Conservation (phyloP, 2,113 vertebrate genomes). For the Donacobius atricapilla region DNA sequence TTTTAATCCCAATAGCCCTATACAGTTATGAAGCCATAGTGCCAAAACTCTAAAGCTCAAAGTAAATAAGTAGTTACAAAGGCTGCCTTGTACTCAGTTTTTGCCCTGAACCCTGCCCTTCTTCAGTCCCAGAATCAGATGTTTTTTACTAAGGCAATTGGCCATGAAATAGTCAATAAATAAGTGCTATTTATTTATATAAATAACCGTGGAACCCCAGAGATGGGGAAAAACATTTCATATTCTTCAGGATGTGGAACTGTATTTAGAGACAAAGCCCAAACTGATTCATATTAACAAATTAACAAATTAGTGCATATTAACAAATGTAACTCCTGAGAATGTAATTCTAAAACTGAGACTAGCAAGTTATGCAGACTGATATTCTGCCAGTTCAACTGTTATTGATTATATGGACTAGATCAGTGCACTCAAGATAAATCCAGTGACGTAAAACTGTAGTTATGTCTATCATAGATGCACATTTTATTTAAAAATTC, state of each 20-base stretch:
- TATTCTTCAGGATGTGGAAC: neutral
- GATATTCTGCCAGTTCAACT: neutral
- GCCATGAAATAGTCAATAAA: neutral
- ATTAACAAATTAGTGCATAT: too few relatives aligned
- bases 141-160: neutral
- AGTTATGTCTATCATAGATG: neutral
- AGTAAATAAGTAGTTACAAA: neutral
- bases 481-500: neutral
- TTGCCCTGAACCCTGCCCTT: neutral
- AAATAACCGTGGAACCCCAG: neutral
- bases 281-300: neutral
- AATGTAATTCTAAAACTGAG: neutral
- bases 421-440: neutral
- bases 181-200: neutral
- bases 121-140: neutral
- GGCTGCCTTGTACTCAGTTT: neutral
- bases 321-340: neutral
- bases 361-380: neutral
- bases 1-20: neutral
- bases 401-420: neutral
- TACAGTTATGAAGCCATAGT: neutral
- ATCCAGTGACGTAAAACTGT: neutral
- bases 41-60: neutral
- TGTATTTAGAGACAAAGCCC: neutral
- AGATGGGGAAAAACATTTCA: neutral